Evolutionary conservation across 2,888 invertebrate genomes (phyloP).

Genomic region (Julus scandinavius): DNA sequence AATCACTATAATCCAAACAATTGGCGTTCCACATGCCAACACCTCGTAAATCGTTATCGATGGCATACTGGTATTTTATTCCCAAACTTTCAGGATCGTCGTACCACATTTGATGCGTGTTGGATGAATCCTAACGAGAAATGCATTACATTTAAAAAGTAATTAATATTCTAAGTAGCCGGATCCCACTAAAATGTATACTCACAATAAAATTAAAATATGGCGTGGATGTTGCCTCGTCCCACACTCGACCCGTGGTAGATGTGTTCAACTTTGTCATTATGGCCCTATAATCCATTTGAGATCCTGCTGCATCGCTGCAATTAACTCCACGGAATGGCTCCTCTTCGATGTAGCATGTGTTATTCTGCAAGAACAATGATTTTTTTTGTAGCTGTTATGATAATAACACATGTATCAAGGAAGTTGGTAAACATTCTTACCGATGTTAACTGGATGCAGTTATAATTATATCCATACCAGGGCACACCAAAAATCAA

Average conservation of each 20-base stretch:
- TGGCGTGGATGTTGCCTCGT: constrained; percentile 62
- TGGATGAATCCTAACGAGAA: constrained; percentile 4
- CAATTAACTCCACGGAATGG: constrained; percentile 66
- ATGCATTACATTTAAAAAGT: background rate
- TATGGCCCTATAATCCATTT: constrained; percentile 59
- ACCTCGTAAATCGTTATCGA: constrained; percentile 62
- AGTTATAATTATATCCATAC: constrained; percentile 67
- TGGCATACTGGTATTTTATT: constrained; percentile 63
- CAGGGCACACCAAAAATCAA: constrained; percentile 66
- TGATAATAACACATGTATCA: background rate
- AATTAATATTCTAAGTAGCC: background rate
- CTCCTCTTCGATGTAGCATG: constrained; percentile 63
- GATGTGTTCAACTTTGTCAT: constrained; percentile 57
- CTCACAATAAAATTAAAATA: constrained; percentile 64
- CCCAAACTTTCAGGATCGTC: constrained; percentile 64
- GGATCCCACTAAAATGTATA: background rate
- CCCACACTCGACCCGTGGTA: constrained; percentile 62
- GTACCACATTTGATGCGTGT: constrained; percentile 64
- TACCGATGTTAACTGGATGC: constrained; percentile 60
- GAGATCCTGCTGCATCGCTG: constrained; percentile 66
- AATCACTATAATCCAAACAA: constrained; percentile 62
- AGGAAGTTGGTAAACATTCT: background rate
- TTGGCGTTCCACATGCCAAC: constrained; percentile 67
- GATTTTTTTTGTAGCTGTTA: background rate
- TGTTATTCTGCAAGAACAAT: constrained; percentile 61